These are phyloP conservation scores for Parnassius orleans DNA, from an alignment of 2,888 invertebrate species.

Conservation along the genomic window DNA sequence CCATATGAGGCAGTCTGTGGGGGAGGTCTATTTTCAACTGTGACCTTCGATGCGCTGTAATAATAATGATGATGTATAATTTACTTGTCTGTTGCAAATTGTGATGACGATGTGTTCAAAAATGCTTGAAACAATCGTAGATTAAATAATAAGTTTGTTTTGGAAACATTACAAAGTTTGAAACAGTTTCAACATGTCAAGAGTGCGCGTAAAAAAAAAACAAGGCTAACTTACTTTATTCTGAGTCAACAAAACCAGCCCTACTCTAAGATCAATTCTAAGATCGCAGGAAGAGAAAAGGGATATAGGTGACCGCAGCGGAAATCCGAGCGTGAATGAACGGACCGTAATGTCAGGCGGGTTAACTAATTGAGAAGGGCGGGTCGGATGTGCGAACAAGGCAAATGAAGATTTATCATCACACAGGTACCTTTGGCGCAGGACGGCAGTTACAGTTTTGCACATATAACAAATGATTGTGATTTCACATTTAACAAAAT, in stretches of 20 bases:
- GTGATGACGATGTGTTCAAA: no score
- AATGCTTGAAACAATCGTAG: no score
- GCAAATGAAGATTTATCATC: constrained; percentile 79
- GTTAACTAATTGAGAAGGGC: constrained; percentile 73
- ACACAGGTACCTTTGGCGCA: constrained; percentile 51
- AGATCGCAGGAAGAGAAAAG: constrained; percentile 48
- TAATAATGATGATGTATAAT: no score
- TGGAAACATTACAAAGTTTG: no score
- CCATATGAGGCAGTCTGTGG: no score
- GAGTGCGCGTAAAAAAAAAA: no score
- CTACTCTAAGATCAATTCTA: constrained; percentile 40
- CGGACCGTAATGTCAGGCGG: constrained; percentile 41
- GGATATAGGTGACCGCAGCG: constrained; percentile 67
- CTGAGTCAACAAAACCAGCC: constrained; percentile 31
- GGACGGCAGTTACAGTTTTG: constrained; percentile 30
- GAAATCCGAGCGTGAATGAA: constrained; percentile 55
- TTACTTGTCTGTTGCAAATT: no score
- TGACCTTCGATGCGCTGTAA: no score
- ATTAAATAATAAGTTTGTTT: no score
- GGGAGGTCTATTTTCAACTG: no score
- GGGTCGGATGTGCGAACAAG: constrained; percentile 73
- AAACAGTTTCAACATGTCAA: no score
- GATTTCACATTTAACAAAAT: constrained; percentile 11
- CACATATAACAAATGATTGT: constrained; percentile 9
- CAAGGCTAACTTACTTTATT: constrained; percentile 27